Base-by-base conservation (phyloP, 2,888 invertebrate genomes). In the Euphydryas editha region DNA sequence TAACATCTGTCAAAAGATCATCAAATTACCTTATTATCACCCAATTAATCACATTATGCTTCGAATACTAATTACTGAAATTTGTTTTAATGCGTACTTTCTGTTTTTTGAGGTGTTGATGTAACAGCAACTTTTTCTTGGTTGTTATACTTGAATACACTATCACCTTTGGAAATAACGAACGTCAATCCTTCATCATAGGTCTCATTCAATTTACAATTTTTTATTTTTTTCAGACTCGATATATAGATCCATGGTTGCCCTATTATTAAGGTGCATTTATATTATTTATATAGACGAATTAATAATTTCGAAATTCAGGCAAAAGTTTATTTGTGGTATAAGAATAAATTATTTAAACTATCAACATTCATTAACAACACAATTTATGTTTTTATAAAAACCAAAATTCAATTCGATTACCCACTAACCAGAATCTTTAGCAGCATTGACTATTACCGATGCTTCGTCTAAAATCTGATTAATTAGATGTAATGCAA, bases 381-480 rank as follows among this genome's bases (percentile, higher is more conserved):
- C n/a, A n/a, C n/a, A n/a, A n/a, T n/a, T n/a, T n/a, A 30, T 1
- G 5, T 30, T 30, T 30, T 30, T 30, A 7, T 8, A 30, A 8
- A 39, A 37, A 13, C 21, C 17, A 42, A 20, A 21, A 37, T 42
- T 20, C 11, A 3, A 5, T 36, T 3, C 55, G 44, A 20, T 44
- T 10, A 4, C 11, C 3, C 36, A 46, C 49, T 58, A 75, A 88
- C 88, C 87, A 68, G 87, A 82, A 58, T 88, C 86, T 58, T 73
- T 75, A 39, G 84, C 84, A 63, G 85, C 81, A 73, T 85, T 87
- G 8, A 81, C 87, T 71, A 90, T 85, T 61, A 84, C 76, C 69
- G 78, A 85, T 0, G 91, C 92, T 72, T 92, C 91, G 44, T 92
- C 87, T 61, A 92, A 75, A 11, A 92, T 81, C 74, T 90, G 85